Evolutionary conservation across 2,113 vertebrate genomes (phyloP), one percentile per base, ranked within the genome.

Genomic region (Mastomys natalensis): DNA sequence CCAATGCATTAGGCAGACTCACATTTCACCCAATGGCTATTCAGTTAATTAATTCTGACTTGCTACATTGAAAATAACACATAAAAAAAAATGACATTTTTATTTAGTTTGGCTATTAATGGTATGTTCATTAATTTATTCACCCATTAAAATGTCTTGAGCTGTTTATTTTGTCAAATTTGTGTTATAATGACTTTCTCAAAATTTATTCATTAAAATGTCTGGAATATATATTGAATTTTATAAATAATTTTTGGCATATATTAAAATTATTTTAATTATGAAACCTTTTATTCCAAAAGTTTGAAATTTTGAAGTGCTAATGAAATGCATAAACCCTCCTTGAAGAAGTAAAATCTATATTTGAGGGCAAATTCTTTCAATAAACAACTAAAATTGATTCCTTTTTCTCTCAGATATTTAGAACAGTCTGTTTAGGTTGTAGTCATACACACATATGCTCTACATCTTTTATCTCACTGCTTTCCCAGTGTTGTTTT

Each of bases 161-260:
- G 4, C 76, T 88, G 37, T 85, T n/a, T 62, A 55, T 62, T 94
- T 29, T 66, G 31, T 89, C 31, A 60, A 62, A 58, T 58, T 77
- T 66, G 29, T 74, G 31, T 93, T 64, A 24, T 58, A 60, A 82
- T 70, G 55, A 53, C 43, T 77, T 55, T 78, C 9, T 48, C 22
- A 66, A 87, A 31, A 77, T 66, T 72, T 88, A 31, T 80, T 96
- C 78, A 90, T 93, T 86, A 66, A 29, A 45, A 92, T 86, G 66
- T 91, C 34, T 84, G 26, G 12, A 87, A 48, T 87, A 13, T 16
- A n/a, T 95, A 89, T 4, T 91, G 58, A 96, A 93, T 87, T 94
- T 93, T 51, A 86, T 31, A 82, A 66, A 66, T 77, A 43, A 94
- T 87, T 73, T 73, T 89, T 72, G 84, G 70, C 8, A 64, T 26